phyloP scores from a whole-genome alignment of 2,888 invertebrate species.

The Acheta domesticus region DNA sequence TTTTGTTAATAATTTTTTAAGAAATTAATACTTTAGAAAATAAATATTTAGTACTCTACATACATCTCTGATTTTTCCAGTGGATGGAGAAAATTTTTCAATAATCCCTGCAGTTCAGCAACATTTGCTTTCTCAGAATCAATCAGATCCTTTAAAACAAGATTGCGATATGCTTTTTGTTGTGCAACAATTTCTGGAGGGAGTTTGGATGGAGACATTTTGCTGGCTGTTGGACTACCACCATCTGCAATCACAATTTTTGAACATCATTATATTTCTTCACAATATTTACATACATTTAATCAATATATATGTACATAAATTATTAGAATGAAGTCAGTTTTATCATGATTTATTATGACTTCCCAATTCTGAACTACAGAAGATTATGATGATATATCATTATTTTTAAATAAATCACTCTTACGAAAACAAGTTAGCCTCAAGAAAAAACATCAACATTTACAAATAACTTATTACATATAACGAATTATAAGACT shows the following conservation, averaged over 20 bases:
- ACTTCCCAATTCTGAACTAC: no score
- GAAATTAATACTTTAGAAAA: no score
- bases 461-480: no score
- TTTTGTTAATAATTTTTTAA: no score
- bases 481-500: no score
- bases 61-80: conserved; percentile 83
- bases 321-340: no score
- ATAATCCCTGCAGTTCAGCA: conserved; percentile 79
- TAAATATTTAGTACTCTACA: conserved; percentile 46
- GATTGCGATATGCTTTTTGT: conserved; percentile 73
- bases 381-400: no score
- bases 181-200: conserved; percentile 45
- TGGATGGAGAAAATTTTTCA: conserved; percentile 83
- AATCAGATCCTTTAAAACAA: conserved; percentile 83
- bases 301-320: background rate
- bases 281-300: background rate
- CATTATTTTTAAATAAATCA: no score
- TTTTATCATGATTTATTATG: no score
- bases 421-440: no score
- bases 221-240: conserved; percentile 23
- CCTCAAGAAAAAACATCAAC: no score
- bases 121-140: conserved; percentile 92
- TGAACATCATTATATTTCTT: background rate
- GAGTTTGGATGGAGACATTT: conserved; percentile 33
- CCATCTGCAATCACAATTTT: conserved; percentile 18